Percentiles rank a stretch among this genome's conserved stretches.
phyloP scores from a whole-genome alignment of 2,113 vertebrate genomes.

The Sprattus sprattus region DNA sequence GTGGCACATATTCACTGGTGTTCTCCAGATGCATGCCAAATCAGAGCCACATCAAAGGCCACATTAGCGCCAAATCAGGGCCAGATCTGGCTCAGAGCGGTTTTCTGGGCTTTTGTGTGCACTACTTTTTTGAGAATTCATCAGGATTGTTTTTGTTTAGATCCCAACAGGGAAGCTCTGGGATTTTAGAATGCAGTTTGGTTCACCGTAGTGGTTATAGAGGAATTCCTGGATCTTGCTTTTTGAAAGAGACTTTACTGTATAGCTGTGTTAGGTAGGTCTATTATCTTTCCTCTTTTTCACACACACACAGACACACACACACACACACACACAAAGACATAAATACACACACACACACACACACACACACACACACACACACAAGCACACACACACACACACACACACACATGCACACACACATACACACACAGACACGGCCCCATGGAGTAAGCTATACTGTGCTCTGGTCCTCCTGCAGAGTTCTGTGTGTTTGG shows the following conservation, averaged over 20 bases:
- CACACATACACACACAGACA: background rate
- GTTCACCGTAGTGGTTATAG: background rate
- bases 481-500: background rate
- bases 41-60: no score
- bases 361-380: conserved; percentile 9
- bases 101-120: background rate
- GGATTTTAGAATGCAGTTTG: no score
- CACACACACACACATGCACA: background rate
- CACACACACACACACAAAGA: background rate
- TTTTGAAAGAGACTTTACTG: background rate
- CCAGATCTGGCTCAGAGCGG: background rate
- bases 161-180: background rate
- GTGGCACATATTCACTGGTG: no score
- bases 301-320: background rate
- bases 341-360: background rate
- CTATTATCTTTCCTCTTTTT: no score
- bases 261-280: background rate
- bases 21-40: no score
- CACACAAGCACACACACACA: background rate
- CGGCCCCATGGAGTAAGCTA: background rate
- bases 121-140: background rate
- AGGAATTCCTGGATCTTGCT: background rate
- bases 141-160: background rate
- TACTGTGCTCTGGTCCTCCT: background rate
- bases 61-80: background rate